phyloP scores from a whole-genome alignment of 2,113 vertebrate genomes.

The Athene noctua region DNA sequence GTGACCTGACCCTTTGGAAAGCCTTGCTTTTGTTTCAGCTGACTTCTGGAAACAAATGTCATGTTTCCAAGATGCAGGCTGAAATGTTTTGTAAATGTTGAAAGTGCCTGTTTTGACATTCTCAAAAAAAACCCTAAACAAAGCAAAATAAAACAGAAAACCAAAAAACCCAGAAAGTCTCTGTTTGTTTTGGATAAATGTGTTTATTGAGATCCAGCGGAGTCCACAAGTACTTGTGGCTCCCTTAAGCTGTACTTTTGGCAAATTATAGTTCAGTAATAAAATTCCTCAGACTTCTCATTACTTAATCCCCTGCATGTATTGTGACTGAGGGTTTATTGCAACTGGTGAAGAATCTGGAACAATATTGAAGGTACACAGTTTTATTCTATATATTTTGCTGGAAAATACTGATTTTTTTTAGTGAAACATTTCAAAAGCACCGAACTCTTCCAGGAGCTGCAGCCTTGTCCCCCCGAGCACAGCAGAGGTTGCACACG shows the following conservation, averaged over 20 bases:
- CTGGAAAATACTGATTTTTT: neutral
- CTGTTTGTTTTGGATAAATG: neutral
- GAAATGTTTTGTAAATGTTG: neutral
- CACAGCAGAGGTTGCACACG: fast-evolving
- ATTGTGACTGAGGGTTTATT: neutral
- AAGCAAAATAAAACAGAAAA: too few species aligned
- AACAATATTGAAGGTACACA: neutral
- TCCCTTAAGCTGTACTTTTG: neutral
- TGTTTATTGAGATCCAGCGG: neutral
- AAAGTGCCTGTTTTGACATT: neutral
- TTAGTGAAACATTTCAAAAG: neutral
- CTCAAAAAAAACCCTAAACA: neutral
- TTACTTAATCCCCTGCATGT: neutral
- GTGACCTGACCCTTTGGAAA: neutral
- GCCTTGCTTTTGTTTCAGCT: neutral
- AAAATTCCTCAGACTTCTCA: neutral
- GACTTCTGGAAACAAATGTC: neutral
- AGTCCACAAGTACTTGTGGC: neutral
- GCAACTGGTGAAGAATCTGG: neutral
- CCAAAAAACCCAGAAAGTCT: neutral
- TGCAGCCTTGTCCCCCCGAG: neutral
- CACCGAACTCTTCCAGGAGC: neutral
- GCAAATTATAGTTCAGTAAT: neutral
- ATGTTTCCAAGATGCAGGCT: neutral
- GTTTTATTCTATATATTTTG: neutral